A percentile compares a stretch with the other conserved stretches of the same genome.
These are phyloP conservation scores for Stenchaetothrips biformis DNA, from an alignment of 2,888 invertebrate genomes.

Conservation along the genomic window DNA sequence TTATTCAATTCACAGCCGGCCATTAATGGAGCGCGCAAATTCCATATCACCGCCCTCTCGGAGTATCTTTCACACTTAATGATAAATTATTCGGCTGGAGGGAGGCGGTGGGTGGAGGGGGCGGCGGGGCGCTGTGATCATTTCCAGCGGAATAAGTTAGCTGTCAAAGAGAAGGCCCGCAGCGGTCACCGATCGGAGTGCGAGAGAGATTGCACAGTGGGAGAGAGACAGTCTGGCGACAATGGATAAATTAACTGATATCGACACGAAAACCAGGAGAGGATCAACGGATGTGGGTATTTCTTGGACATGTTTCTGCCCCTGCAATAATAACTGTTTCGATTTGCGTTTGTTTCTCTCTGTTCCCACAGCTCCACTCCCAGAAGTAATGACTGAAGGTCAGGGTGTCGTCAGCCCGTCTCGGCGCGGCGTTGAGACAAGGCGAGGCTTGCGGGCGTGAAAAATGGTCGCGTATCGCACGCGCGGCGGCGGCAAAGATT, in stretches of 20 bases:
- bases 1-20: background rate
- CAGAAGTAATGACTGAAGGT: too few relatives aligned
- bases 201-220: background rate
- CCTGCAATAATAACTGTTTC: too few relatives aligned
- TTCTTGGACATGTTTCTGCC: too few relatives aligned
- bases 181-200: background rate
- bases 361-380: too few relatives aligned
- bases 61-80: background rate
- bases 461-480: background rate
- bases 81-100: background rate
- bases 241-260: too few relatives aligned
- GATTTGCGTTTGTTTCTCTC: too few relatives aligned
- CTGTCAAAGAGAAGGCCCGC: background rate
- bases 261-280: background rate
- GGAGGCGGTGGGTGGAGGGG: background rate
- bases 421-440: too few relatives aligned
- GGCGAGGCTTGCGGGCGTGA: background rate
- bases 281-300: background rate
- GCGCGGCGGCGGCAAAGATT: background rate
- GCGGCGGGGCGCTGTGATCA: background rate
- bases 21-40: background rate
- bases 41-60: background rate
- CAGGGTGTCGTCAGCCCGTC: too few relatives aligned
- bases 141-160: background rate
- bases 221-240: background rate